A percentile compares a stretch with the other conserved stretches of the same genome.
Evolutionary conservation across 2,113 vertebrate genomes (phyloP).

Genomic region (Onychostruthus taczanowskii): DNA sequence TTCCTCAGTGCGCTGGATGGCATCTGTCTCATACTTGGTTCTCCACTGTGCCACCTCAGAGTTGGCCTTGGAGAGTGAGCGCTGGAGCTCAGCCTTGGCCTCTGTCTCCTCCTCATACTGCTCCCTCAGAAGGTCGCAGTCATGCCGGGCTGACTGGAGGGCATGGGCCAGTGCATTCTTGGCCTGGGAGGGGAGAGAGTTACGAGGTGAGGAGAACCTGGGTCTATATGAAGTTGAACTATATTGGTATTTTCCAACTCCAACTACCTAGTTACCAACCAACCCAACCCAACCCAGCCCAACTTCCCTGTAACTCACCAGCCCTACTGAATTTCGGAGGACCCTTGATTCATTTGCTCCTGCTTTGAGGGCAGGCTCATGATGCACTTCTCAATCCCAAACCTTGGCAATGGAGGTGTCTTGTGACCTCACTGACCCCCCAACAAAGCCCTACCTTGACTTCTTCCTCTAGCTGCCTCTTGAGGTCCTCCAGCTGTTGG

Average conservation of each 20-base stretch:
- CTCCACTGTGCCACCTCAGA: constrained; percentile 6
- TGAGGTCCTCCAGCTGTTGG: constrained; percentile 90
- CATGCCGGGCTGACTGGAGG: constrained; percentile 83
- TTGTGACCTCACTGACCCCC: neutral
- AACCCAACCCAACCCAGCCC: neutral
- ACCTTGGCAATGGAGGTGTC: neutral
- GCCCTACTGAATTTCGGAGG: neutral
- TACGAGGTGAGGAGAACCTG: neutral
- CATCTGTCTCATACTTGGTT: constrained; percentile 81
- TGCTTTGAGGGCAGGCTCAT: neutral
- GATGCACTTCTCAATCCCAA: neutral
- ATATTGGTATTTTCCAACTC: neutral
- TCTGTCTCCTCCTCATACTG: constrained; percentile 89
- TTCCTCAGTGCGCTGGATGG: constrained; percentile 69
- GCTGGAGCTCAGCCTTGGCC: constrained; percentile 83
- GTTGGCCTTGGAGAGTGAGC: neutral
- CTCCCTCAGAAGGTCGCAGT: constrained; percentile 85
- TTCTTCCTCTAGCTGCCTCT: constrained; percentile 89
- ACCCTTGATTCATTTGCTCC: neutral
- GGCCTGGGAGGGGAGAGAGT: neutral
- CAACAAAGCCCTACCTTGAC: neutral
- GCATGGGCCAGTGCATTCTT: neutral
- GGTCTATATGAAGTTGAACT: neutral
- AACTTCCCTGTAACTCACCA: neutral
- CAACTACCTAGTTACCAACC: neutral